Evolutionary conservation across 1,140 invertebrate species (phyloP).

Genomic region (Euschistus heros): DNA sequence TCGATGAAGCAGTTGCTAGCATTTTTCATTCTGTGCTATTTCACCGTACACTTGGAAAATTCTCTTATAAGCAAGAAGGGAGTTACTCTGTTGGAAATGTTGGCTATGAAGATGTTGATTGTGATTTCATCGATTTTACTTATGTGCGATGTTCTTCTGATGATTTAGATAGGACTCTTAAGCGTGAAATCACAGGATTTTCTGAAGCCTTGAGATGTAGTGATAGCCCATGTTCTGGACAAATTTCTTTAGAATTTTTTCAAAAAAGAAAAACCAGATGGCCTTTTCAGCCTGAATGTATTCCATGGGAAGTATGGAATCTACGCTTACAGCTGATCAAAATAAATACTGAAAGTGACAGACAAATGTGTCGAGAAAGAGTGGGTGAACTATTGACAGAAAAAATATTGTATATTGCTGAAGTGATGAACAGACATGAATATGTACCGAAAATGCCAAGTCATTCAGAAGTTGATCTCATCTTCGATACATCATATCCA

Average conservation of each 20-base stretch:
- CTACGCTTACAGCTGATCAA: slow-evolving; percentile 78
- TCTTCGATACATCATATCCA: slow-evolving; percentile 84
- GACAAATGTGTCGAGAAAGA: slow-evolving; percentile 76
- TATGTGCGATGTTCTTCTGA: slow-evolving; percentile 82
- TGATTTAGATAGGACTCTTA: slow-evolving; percentile 59
- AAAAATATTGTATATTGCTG: slow-evolving; percentile 85
- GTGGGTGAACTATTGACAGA: slow-evolving; percentile 85
- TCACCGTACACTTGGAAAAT: slow-evolving; percentile 89
- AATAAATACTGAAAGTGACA: slow-evolving; percentile 74
- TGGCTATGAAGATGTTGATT: slow-evolving; percentile 90
- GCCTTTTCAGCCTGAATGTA: slow-evolving; percentile 77
- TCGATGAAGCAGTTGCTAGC: slow-evolving; percentile 86
- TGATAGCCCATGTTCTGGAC: slow-evolving; percentile 58
- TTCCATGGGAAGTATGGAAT: slow-evolving; percentile 97
- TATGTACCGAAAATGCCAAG: slow-evolving; percentile 92
- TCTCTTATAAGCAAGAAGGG: slow-evolving; percentile 84
- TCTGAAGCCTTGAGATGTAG: slow-evolving; percentile 69
- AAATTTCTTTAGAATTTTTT: slow-evolving; percentile 93
- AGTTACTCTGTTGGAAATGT: slow-evolving; percentile 91
- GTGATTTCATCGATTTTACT: slow-evolving; percentile 94
- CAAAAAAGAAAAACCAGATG: slow-evolving; percentile 80
- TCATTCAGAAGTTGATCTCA: slow-evolving; percentile 79
- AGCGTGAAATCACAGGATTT: slow-evolving; percentile 73
- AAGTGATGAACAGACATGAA: slow-evolving; percentile 89
- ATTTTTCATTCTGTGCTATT: slow-evolving; percentile 94